Evolutionary conservation across 2,113 vertebrate genomes (phyloP).

Genomic region (Xenopus borealis): DNA sequence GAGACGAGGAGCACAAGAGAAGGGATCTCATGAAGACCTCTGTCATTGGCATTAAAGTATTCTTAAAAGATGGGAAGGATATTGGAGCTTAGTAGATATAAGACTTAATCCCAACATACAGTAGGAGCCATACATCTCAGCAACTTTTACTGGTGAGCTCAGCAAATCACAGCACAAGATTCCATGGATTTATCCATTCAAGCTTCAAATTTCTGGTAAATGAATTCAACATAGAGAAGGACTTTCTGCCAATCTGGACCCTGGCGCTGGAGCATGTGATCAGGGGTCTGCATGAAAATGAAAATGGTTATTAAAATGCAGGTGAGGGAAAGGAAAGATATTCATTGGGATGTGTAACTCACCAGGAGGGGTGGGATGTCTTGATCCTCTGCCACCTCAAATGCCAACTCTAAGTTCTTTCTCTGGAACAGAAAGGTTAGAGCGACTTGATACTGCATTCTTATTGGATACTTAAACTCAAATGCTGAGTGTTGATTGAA

Average conservation of each 20-base stretch:
- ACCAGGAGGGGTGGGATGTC: conserved; percentile 25
- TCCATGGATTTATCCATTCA: conserved; percentile 46
- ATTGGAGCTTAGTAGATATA: background rate
- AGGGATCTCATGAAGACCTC: too few species aligned
- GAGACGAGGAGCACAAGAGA: too few species aligned
- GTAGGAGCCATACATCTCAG: too few species aligned
- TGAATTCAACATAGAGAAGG: conserved; percentile 66
- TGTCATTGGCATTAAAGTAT: too few species aligned
- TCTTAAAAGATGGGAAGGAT: background rate
- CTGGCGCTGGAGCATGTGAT: conserved; percentile 63
- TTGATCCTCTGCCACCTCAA: conserved; percentile 16
- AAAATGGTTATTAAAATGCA: background rate
- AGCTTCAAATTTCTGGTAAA: conserved; percentile 70
- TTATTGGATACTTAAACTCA: too few species aligned
- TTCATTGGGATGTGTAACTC: background rate
- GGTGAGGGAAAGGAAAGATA: background rate
- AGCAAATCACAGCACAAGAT: background rate
- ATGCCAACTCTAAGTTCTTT: conserved; percentile 31
- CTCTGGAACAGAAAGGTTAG: background rate
- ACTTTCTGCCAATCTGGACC: conserved; percentile 73
- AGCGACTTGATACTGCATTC: too few species aligned
- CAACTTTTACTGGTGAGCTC: background rate
- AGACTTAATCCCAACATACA: too few species aligned
- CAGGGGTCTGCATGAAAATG: conserved; percentile 51
- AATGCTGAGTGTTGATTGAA: too few species aligned